These are phyloP conservation scores for Venusia cambrica DNA, from an alignment of 2,888 invertebrate genomes.

Conservation along the genomic window DNA sequence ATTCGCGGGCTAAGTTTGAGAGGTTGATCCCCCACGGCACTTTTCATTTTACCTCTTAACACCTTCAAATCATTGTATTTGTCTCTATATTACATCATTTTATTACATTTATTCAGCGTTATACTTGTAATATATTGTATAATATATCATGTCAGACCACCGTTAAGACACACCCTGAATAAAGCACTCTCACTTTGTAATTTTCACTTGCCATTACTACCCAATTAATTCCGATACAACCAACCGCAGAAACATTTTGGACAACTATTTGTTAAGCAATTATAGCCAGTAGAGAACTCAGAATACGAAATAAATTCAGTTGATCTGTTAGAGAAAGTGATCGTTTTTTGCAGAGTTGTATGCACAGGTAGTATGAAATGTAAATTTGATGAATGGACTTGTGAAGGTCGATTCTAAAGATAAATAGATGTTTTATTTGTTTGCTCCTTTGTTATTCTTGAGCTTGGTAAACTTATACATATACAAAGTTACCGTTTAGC, in stretches of 20 bases:
- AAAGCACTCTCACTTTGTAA: slow-evolving; percentile 34
- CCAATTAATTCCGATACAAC: slow-evolving; percentile 25
- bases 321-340: slow-evolving; percentile 22
- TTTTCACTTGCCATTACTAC: slow-evolving; percentile 34
- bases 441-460: slow-evolving; percentile 5
- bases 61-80: no score
- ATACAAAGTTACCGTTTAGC: no score
- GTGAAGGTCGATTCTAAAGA: slow-evolving; percentile 26
- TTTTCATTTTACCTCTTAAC: no score
- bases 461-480: no score
- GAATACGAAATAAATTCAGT: slow-evolving; percentile 4
- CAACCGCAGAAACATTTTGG: slow-evolving; percentile 9
- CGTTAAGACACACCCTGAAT: slow-evolving; percentile 40
- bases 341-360: slow-evolving; percentile 15
- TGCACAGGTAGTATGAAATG: slow-evolving; percentile 24
- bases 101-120: no score
- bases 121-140: no score
- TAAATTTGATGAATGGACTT: slow-evolving; percentile 28
- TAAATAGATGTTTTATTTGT: slow-evolving; percentile 15
- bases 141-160: slow-evolving; percentile 37
- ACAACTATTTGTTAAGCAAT: slow-evolving; percentile 6
- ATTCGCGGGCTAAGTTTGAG: no score
- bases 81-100: no score
- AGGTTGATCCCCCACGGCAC: no score
- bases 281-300: slow-evolving; percentile 7